Evolutionary conservation across 2,888 invertebrate genomes (phyloP), one percentile per base, ranked within the genome.

Genomic region (Belgica antarctica): DNA sequence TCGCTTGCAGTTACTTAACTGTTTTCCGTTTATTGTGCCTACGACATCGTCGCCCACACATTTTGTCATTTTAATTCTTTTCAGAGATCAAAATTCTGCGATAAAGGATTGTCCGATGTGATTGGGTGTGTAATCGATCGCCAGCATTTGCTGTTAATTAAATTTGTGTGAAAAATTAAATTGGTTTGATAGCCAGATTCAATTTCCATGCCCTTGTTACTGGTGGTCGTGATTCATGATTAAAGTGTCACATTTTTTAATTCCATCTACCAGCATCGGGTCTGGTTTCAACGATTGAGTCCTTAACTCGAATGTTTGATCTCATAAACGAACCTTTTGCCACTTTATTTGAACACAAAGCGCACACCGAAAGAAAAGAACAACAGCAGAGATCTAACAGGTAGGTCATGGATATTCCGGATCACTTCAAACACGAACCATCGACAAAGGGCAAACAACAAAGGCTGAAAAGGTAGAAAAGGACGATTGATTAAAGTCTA

Each of bases 71-170:
- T 41, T 15, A 52, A 52, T 19, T 22, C 19, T 52, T 52, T 52
- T 2, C 4, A 10, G 15, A 52, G 52, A 52, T 52, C 52, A 8
- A 17, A 52, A 52, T 52, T 17, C 3, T 22, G 12, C 22, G 52
- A 52, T 52, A 52, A 52, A 52, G 52, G 52, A 52, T 52, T 52
- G 52, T 19, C 52, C 52, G n/a, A 19, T 52, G 52, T 52, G 52
- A 22, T 52, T 52, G 17, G 22, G 52, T 12, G 17, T 52, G 52
- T 52, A 19, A 52, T 52, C 22, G 52, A 52, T 52, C 52, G 52
- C 52, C 52, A 17, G 52, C 52, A 52, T 52, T 22, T 2, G 22
- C 3, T 52, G 41, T n/a, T 52, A n/a, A 52, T 52, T 52, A n/a
- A 52, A 52, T 22, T 19, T 52, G 41, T 52, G 52, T 52, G 52